phyloP scores from a whole-genome alignment of 2,888 invertebrate genomes.

The Hypena proboscidalis region DNA sequence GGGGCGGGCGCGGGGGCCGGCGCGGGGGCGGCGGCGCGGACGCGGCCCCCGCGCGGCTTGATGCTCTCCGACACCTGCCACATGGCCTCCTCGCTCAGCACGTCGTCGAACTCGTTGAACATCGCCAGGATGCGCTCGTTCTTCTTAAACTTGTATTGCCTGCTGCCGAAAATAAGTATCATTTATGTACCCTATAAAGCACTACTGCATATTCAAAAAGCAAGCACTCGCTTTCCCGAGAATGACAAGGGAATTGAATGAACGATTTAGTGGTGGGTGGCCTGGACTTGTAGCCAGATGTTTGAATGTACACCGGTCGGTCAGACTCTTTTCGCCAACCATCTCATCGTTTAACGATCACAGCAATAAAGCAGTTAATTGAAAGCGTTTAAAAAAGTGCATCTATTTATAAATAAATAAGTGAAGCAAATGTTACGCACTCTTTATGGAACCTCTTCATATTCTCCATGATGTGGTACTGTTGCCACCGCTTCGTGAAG shows the following conservation, averaged over 20 bases:
- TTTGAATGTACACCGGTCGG: too few relatives aligned
- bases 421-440: slow-evolving; percentile 83
- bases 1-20: slow-evolving; percentile 35
- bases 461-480: slow-evolving; percentile 98
- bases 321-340: too few relatives aligned
- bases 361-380: too few relatives aligned
- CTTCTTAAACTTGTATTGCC: slow-evolving; percentile 96
- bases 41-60: slow-evolving; percentile 93
- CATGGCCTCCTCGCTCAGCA: slow-evolving; percentile 98
- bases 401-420: neutral
- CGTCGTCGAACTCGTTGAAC: slow-evolving; percentile 98
- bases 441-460: slow-evolving; percentile 99
- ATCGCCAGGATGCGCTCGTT: slow-evolving; percentile 97
- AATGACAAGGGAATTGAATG: too few relatives aligned
- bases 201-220: neutral
- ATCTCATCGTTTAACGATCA: too few relatives aligned
- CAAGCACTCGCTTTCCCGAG: too few relatives aligned
- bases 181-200: slow-evolving; percentile 9
- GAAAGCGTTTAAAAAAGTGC: too few relatives aligned
- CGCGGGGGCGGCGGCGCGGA: slow-evolving; percentile 58
- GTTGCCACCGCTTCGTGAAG: slow-evolving; percentile 99
- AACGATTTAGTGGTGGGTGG: too few relatives aligned
- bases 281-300: too few relatives aligned
- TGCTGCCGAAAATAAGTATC: slow-evolving; percentile 62
- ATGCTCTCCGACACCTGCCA: slow-evolving; percentile 99